Evolutionary conservation across 2,797 vertebrate genomes (phyloP), one percentile per base, ranked within the genome.

Genomic region (Geotrypetes seraphini): DNA sequence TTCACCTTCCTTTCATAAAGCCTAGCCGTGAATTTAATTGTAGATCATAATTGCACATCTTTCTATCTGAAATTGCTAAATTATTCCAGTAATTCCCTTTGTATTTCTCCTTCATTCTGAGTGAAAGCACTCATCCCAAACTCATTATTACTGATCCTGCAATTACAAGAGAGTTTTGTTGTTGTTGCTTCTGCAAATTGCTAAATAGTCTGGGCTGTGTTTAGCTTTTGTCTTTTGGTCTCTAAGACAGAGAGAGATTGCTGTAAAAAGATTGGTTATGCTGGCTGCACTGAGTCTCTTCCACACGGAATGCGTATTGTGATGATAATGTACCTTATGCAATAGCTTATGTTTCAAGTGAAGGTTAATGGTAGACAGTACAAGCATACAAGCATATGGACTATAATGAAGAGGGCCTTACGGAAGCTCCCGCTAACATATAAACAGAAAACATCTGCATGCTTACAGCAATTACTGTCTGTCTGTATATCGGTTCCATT

Each of bases 351-450:
- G 44, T 39, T 59, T 64, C 50, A 48, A 33, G 33, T 40, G 55
- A 63, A 76, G 50, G 55, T 64, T 68, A 66, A 66, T 62, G 46
- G 36, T 20, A 50, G 63, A 31, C 39, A 41, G 31, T 53, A 39
- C 31, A 47, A 38, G 34, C 61, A 47, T 10, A 6, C 22, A 48
- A 22, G 15, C 21, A 18, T 19, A 31, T 33, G 57, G 28, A 8
- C 31, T 59, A 3, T 51, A 63, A 66, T 59, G 61, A 60, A 34
- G 30, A 49, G 17, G 4, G 19, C 43, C 50, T 69, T 36, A 45
- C 63, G 48, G 50, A 50, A 57, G 31, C 31, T 40, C 37, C 19
- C 12, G 23, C 8, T 39, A 26, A 31, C 25, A 43, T 8, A 43
- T 15, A 33, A 56, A 53, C 49, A 53, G 33, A 63, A 61, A 63